Base-by-base conservation (phyloP, 2,113 vertebrate species). In the Pomatostomus ruficeps region DNA sequence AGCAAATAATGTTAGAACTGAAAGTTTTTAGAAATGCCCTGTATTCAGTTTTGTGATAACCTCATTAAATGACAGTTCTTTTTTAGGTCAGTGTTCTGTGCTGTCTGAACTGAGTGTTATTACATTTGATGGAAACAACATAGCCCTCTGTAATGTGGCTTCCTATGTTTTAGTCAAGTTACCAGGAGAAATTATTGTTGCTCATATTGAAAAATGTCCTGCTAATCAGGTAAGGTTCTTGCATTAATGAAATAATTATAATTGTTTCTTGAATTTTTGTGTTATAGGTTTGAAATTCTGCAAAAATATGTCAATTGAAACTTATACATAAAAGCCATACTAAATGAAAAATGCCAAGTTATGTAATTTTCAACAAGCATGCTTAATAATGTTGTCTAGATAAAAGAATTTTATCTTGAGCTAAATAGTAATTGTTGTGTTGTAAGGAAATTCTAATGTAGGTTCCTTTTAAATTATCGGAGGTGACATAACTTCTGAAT, bases 111-210 rank as follows among this genome's bases (percentile, higher is more conserved):
- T 99, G 81, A 99, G 99, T 29, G 97, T 99, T 62, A 99, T 99
- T 88, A 99, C 99, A 0, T 99, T 99, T 74, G 99, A 99, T 94
- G 99, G 99, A 85, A 99, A 99, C 96, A 99, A 99, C 35, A 98
- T 99, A 72, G 99, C 99, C 33, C 96, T 99, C 52, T 99, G 99
- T 84, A 99, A 99, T 77, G 98, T 98, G 68, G 99, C 99, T 92
- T 99, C 99, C 79, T 99, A 99, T 76, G 98, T 99, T 94, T 97
- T 99, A 98, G 98, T 99, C 57, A 98, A 98, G 88, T 97, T 99
- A 91, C 99, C 99, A 33, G 98, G 96, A 94, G 99, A 99, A 97
- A 98, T 97, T 58, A 98, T 99, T 91, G 98, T 99, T 91, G 99
- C 98, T 87, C 98, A 99, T 43, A 98, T 99, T 93, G 99, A 99